Evolutionary conservation across 2,888 invertebrate genomes (phyloP), one percentile per base, ranked within the genome.

Genomic region (Odiellus spinosus): DNA sequence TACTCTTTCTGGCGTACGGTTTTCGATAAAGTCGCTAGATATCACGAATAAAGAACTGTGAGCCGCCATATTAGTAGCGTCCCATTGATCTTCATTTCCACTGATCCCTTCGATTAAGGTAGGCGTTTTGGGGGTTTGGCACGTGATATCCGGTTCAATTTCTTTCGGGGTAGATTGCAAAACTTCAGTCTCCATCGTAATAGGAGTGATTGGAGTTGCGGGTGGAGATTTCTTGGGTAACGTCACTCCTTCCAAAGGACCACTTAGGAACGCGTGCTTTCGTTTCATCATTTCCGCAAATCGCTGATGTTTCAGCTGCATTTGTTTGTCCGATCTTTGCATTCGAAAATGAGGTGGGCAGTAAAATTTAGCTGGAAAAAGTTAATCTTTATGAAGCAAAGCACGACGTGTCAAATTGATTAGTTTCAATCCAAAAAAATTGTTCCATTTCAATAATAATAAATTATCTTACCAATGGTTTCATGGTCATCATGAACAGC

Each of bases 1-100:
- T 52, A 81, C 78, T 59, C 83, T 70, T 61, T 84, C 83, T 1
- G 82, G 82, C 5, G 82, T 83, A 48, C 60, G 59, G 39, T 63
- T 63, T 45, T 56, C 50, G 26, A 36, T 36, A 43, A 40, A 41
- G 33, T 43, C 21, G 35, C 26, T 44, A 33, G 10, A 11, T 2
- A 36, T 14, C 17, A 36, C 38, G 12, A 17, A 15, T 2, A 15
- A 14, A 6, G 38, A 36, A 36, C 15, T 15, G 38, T 17, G 14
- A 2, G 15, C 17, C 17, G 15, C 38, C 14, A 36, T 8, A 8
- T 15, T 17, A 36, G 5, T 17, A 8, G 17, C 17, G 2, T 36
- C 38, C 14, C 15, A 17, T 15, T 2, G 14, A 12, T 36, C 38
- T 1, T 15, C 38, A 36, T 36, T 36, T 5, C 38, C 17, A 15